Percentiles rank a stretch among this genome's conserved stretches.
These are phyloP conservation scores for Chrysina gloriosa DNA, from an alignment of 2,888 invertebrate genomes.

Conservation along the genomic window DNA sequence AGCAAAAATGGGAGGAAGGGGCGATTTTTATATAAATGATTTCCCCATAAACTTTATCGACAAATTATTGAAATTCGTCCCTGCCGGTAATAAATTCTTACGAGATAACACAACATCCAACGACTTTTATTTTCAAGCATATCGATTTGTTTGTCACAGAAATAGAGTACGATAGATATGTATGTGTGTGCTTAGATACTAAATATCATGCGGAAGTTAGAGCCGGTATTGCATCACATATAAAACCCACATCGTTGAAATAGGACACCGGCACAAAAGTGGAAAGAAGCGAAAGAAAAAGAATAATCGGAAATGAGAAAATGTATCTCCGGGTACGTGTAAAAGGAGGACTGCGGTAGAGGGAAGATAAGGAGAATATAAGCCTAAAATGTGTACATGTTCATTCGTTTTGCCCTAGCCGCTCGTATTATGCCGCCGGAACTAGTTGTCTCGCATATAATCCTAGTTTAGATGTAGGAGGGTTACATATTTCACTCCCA, in stretches of 20 bases:
- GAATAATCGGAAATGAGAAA: constrained; percentile 7
- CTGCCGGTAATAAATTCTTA: no score
- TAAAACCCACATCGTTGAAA: background rate
- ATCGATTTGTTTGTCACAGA: constrained; percentile 2
- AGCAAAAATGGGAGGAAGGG: background rate
- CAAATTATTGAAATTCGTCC: no score
- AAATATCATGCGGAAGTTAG: constrained; percentile 15
- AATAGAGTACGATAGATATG: background rate
- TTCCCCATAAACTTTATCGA: no score
- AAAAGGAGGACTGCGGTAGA: background rate
- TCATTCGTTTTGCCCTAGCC: constrained; percentile 12
- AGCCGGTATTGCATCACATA: constrained; percentile 8
- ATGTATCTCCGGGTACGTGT: background rate
- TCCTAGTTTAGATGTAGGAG: constrained; percentile 22
- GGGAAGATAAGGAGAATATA: constrained; percentile 13
- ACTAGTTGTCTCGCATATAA: constrained; percentile 30
- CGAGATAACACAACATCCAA: no score
- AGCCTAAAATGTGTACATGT: constrained; percentile 22
- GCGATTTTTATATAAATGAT: no score
- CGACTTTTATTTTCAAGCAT: no score
- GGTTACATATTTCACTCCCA: constrained; percentile 25
- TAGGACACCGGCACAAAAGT: background rate
- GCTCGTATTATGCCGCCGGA: constrained; percentile 10
- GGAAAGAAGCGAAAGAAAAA: constrained; percentile 2
- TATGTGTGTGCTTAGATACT: constrained; percentile 7